Percentiles rank a stretch among this genome's conserved stretches.
Conservation (phyloP, 1,140 invertebrate genomes). For the Leptonema lineaticorne region DNA sequence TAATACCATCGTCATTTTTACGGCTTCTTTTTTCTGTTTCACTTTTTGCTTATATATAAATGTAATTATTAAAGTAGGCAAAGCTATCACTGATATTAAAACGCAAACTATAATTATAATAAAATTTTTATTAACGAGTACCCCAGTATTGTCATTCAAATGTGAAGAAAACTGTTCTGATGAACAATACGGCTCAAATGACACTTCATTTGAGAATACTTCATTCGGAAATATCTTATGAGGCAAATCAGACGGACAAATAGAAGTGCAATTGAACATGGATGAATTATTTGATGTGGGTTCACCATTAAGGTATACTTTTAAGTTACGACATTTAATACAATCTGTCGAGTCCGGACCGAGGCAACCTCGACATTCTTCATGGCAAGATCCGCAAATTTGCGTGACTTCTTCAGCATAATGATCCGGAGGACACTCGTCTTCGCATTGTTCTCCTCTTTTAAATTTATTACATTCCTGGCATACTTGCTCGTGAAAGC, state of each 20-base stretch:
- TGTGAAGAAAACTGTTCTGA: conserved; percentile 58
- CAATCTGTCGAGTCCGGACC: conserved; percentile 80
- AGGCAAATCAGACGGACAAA: conserved; percentile 77
- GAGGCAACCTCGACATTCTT: conserved; percentile 80
- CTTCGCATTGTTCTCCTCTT: conserved; percentile 85
- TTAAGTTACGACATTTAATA: conserved; percentile 80
- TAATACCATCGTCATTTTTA: conserved; percentile 85
- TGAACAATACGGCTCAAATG: conserved; percentile 75
- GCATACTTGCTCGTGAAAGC: conserved; percentile 82
- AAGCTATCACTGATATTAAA: conserved; percentile 54
- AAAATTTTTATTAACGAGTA: conserved; percentile 66
- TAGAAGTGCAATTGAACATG: conserved; percentile 82
- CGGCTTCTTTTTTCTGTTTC: conserved; percentile 89
- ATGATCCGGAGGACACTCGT: conserved; percentile 83
- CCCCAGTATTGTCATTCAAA: conserved; percentile 61
- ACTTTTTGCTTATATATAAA: conserved; percentile 72
- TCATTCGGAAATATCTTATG: conserved; percentile 76
- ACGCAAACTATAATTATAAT: conserved; percentile 66
- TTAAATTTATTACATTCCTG: conserved; percentile 83
- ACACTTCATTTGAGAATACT: conserved; percentile 55
- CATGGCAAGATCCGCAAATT: conserved; percentile 76
- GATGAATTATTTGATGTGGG: conserved; percentile 60
- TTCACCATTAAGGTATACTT: conserved; percentile 68
- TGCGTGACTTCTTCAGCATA: conserved; percentile 74
- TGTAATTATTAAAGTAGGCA: conserved; percentile 48